Base-by-base conservation (phyloP, 2,113 vertebrate genomes). In the Phoxinus phoxinus region DNA sequence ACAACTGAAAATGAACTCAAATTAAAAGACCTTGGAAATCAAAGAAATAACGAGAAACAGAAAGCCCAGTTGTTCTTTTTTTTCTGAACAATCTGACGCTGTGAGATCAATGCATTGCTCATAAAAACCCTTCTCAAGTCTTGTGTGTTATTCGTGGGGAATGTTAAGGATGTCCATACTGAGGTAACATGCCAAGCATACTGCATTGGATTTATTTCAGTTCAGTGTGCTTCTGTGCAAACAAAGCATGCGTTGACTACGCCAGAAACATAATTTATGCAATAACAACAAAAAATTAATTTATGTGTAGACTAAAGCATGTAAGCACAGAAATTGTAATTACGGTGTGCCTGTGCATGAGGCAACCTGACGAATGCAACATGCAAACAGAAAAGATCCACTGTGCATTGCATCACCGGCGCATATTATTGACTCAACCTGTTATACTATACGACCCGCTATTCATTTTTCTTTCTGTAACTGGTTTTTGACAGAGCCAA, bases 261-360 rank as follows among this genome's bases (percentile, higher is more conserved):
- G 6, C 79, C 61, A 67, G 61, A 35, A 30, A 67, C 46, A 81
- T 32, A 7, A 67, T 67, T 30, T 48, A 48, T 15, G 19, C 6
- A 11, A 30, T 17, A 81, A 44, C 35, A 72, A 44, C 25, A 76
- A 76, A 51, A 71, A 76, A 41, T 25, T 6, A 76, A 76, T 76
- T 53, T 76, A 76, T 53, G 23, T 73, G 23, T 76, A 76, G 44
- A 48, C 46, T 32, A 76, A 76, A 53, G 46, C 73, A 75, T 75
- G 73, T 51, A 75, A 51, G 41, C 73, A 27, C 73, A 76, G 46
- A 51, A 76, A 76, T 76, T 76, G 73, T 53, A 76, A 76, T 76
- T 76, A 53, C 46, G 32, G 46, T 53, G 46, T 53, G 25, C 25
- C 25, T 76, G 27, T 74, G 72, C 5, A 74, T 51, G 73, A 76